Evolutionary conservation across 2,888 invertebrate species (phyloP).

Genomic region (Agonopterix arenella): DNA sequence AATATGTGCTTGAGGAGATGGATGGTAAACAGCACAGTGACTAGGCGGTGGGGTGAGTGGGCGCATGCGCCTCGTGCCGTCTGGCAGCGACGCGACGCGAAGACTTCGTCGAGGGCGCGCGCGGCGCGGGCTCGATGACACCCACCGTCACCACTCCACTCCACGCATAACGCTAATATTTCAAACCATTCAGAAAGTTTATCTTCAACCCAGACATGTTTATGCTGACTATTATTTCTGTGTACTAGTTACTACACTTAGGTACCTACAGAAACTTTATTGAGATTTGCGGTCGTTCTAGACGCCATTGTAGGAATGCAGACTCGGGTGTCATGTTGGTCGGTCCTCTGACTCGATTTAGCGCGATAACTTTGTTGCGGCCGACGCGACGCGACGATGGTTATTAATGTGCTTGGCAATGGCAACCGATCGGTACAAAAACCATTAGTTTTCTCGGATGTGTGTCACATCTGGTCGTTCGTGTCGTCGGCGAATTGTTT

Average conservation of each 20-base stretch:
- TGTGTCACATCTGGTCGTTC: conserved; percentile 9
- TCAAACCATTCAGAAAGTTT: conserved; percentile 51
- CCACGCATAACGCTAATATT: conserved; percentile 36
- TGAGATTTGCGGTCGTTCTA: conserved; percentile 30
- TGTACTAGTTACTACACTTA: conserved; percentile 31
- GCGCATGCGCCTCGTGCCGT: conserved; percentile 8
- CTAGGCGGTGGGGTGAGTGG: conserved; percentile 21
- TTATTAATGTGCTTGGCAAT: conserved; percentile 58
- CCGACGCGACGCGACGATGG: conserved; percentile 27
- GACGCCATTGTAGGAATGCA: conserved; percentile 22
- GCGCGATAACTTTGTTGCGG: conserved; percentile 48
- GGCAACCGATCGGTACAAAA: conserved; percentile 52
- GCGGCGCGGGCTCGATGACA: conserved; percentile 26
- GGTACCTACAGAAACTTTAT: conserved; percentile 28
- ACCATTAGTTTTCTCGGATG: conserved; percentile 29
- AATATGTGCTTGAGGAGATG: conserved; percentile 1
- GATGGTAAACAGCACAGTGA: conserved; percentile 14
- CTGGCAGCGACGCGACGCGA: conserved; percentile 12
- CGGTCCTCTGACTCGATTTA: conserved; percentile 31
- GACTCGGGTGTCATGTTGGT: conserved; percentile 46
- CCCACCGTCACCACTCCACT: conserved; percentile 36
- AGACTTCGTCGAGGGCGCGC: conserved; percentile 11
- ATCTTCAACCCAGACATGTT: conserved; percentile 52
- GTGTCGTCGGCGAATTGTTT: conserved; percentile 26
- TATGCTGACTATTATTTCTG: conserved; percentile 39